These are phyloP conservation scores for Pangasius sanitwongsei DNA, from an alignment of 2,797 vertebrate genomes.

Conservation along the genomic window DNA sequence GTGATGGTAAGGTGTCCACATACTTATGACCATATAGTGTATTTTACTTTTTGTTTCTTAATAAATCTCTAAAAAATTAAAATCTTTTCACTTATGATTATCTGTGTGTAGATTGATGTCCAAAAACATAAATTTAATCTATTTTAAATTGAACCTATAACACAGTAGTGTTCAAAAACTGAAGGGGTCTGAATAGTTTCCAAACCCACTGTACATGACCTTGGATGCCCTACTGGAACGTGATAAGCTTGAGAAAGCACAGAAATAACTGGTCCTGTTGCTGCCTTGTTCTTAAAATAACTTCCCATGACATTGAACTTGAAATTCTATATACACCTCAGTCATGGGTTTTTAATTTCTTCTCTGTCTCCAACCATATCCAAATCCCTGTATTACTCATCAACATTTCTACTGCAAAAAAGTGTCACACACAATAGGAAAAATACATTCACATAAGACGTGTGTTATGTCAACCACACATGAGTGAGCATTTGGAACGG, in stretches of 20 bases:
- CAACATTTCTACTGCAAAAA: neutral
- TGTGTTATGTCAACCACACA: neutral
- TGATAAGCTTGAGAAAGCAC: constrained; percentile 21
- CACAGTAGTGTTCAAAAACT: neutral
- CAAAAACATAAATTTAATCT: neutral
- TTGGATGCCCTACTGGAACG: neutral
- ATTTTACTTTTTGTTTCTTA: neutral
- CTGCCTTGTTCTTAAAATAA: constrained; percentile 16
- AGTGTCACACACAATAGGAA: neutral
- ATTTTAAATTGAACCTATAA: neutral
- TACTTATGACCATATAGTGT: neutral
- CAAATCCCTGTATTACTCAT: neutral
- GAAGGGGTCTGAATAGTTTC: neutral
- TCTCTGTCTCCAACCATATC: neutral
- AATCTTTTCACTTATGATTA: neutral
- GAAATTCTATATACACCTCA: neutral
- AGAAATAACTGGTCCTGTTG: constrained; percentile 1
- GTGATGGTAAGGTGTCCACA: neutral
- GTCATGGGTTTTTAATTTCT: neutral
- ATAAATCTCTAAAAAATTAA: too few relatives aligned
- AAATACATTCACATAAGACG: neutral
- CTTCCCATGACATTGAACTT: neutral
- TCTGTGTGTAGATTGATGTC: neutral
- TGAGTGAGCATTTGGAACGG: neutral
- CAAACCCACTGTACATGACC: neutral